Conservation (phyloP, 2,888 invertebrate genomes). For the Phoronis australis region DNA sequence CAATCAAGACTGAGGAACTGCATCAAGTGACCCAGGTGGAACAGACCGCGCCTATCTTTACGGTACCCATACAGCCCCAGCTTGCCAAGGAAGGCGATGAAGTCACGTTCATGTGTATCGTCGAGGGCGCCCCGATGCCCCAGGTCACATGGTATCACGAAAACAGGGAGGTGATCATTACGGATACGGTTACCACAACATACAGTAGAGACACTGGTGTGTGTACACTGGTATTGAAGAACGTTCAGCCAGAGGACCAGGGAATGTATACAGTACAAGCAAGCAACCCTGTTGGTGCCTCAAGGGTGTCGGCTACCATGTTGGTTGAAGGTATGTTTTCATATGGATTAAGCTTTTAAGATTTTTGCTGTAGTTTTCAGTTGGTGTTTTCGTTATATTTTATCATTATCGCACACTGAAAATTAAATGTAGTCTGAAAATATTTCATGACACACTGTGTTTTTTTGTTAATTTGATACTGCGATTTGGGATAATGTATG, state of each 20-base stretch:
- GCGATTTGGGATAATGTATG: too few species aligned
- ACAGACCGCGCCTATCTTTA: constrained; percentile 14
- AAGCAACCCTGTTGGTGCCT: constrained; percentile 90
- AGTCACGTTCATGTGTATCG: constrained; percentile 33
- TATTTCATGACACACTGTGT: too few species aligned
- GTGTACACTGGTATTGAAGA: constrained; percentile 34
- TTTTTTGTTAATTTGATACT: too few species aligned
- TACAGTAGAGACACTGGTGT: constrained; percentile 30
- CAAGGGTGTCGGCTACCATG: constrained; percentile 65
- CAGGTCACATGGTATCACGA: constrained; percentile 56
- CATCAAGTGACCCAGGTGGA: constrained; percentile 19
- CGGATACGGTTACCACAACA: constrained; percentile 29
- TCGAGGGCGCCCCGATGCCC: constrained; percentile 42
- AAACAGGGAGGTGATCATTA: constrained; percentile 62
- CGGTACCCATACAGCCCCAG: constrained; percentile 38
- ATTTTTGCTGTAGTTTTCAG: too few species aligned
- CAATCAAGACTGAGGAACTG: constrained; percentile 9
- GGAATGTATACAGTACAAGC: constrained; percentile 61
- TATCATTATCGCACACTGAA: too few species aligned
- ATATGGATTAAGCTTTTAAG: too few species aligned
- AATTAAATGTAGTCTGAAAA: too few species aligned
- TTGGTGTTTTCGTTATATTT: too few species aligned
- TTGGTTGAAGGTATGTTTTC: constrained; percentile 42
- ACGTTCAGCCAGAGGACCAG: constrained; percentile 61
- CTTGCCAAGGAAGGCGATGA: constrained; percentile 38